Evolutionary conservation across 2,797 vertebrate species (phyloP).

Genomic region (Kryptolebias ocellatus): DNA sequence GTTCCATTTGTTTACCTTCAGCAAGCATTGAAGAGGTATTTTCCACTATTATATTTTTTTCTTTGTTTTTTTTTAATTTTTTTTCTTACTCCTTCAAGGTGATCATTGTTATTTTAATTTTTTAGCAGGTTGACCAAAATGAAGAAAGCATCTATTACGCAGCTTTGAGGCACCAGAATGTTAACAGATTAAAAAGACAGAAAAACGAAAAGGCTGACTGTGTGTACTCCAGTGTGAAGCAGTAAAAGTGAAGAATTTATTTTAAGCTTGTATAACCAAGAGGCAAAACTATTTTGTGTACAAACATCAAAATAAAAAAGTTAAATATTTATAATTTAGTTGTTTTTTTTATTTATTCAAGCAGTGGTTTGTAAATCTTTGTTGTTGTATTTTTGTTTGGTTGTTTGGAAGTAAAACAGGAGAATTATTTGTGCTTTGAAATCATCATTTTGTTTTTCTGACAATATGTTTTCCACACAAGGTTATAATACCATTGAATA

Average conservation of each 20-base stretch:
- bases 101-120: background rate
- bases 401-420: no score
- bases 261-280: background rate
- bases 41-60: background rate
- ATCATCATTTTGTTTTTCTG: no score
- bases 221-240: conserved; percentile 43
- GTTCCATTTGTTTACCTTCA: background rate
- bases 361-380: no score
- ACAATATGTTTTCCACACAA: no score
- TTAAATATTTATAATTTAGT: no score
- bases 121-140: conserved; percentile 20
- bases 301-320: no score
- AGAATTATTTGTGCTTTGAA: no score
- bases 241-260: conserved; percentile 8
- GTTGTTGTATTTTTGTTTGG: no score
- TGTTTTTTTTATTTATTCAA: no score
- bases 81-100: no score
- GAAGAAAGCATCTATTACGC: conserved; percentile 46
- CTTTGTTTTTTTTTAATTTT: background rate
- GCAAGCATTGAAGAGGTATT: conserved; percentile 2
- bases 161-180: conserved; percentile 15
- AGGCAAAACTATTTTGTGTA: no score
- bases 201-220: conserved; percentile 4
- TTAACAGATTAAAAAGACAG: background rate
- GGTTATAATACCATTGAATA: no score